phyloP scores from a whole-genome alignment of 2,888 invertebrate species.

The Drosophila formosana region DNA sequence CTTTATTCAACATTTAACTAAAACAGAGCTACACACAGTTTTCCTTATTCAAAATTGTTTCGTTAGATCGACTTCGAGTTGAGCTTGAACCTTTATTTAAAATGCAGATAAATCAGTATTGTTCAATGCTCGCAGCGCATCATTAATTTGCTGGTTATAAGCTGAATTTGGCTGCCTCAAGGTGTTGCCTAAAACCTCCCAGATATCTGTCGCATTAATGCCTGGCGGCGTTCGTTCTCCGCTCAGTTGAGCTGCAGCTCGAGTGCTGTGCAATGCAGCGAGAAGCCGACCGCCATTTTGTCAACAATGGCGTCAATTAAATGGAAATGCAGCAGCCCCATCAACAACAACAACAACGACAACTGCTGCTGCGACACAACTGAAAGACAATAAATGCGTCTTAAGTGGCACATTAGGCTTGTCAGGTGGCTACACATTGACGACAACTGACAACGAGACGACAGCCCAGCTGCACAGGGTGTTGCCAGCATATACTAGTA shows the following conservation, averaged over 20 bases:
- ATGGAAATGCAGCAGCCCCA: constrained; percentile 70
- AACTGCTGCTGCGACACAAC: constrained; percentile 24
- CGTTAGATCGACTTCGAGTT: no score
- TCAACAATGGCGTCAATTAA: constrained; percentile 80
- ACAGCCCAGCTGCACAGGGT: background rate
- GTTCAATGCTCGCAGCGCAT: background rate
- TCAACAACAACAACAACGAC: constrained; percentile 30
- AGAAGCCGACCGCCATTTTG: constrained; percentile 73
- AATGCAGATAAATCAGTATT: background rate
- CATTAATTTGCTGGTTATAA: background rate
- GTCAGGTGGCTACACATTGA: constrained; percentile 55
- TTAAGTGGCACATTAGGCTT: constrained; percentile 78
- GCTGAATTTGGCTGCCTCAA: constrained; percentile 8
- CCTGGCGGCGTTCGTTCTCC: constrained; percentile 46
- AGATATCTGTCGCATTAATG: constrained; percentile 53
- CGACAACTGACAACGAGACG: background rate
- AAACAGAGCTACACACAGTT: no score
- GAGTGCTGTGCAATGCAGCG: constrained; percentile 27
- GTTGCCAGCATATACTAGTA: no score
- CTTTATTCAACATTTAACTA: no score
- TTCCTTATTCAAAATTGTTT: no score
- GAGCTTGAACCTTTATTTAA: background rate
- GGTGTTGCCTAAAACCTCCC: constrained; percentile 5
- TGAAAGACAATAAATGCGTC: constrained; percentile 78
- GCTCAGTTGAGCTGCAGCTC: constrained; percentile 5